These are phyloP conservation scores for Argentina silus DNA, from an alignment of 2,797 vertebrate species.

Conservation along the genomic window DNA sequence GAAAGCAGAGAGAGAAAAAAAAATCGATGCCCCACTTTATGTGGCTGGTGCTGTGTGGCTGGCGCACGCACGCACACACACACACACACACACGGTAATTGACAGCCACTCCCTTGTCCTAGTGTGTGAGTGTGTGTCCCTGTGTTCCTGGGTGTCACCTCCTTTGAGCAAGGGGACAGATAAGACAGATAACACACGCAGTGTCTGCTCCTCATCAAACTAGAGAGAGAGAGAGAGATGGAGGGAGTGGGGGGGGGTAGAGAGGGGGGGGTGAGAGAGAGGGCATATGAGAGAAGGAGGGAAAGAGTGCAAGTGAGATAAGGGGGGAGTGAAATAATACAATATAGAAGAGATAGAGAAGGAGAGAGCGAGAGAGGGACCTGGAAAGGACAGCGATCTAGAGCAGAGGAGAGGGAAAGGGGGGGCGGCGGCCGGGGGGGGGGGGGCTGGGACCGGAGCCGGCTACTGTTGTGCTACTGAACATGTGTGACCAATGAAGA, in stretches of 20 bases:
- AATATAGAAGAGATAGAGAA: background rate
- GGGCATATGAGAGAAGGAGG: background rate
- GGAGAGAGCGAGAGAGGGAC: background rate
- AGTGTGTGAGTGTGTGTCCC: too few species aligned
- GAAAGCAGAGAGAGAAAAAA: background rate
- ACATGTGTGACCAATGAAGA: background rate
- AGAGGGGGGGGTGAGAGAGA: conserved; percentile 16
- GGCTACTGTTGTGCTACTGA: background rate
- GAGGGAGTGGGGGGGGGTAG: conserved; percentile 2
- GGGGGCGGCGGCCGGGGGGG: background rate
- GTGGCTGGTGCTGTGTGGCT: background rate
- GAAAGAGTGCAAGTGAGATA: background rate
- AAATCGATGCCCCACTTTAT: background rate
- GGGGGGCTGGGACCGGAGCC: background rate
- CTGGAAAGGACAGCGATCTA: background rate
- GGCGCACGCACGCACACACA: background rate
- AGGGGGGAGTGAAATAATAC: background rate
- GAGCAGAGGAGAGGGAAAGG: too few species aligned
- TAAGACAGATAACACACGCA: conserved; percentile 23
- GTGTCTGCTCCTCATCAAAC: conserved; percentile 35
- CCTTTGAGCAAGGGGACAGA: conserved; percentile 1
- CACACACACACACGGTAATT: conserved; percentile 1
- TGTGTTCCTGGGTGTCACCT: conserved; percentile 29
- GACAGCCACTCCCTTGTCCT: background rate
- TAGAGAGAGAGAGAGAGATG: conserved; percentile 5